phyloP scores from a whole-genome alignment of 2,113 vertebrate genomes.

The Corythaixoides concolor region DNA sequence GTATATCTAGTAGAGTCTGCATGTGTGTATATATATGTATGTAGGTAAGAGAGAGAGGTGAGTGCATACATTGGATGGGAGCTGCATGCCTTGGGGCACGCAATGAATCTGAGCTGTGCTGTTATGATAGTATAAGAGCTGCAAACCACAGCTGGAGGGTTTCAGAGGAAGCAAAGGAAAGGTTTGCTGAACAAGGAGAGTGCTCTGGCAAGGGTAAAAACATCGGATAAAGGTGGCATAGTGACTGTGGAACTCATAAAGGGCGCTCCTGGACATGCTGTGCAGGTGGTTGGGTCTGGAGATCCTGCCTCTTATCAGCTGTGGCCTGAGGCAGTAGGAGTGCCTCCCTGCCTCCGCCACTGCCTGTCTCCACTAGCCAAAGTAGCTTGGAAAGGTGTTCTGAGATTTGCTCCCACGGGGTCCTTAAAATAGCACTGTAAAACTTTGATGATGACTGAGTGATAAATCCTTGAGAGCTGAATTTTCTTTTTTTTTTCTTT shows the following conservation, averaged over 20 bases:
- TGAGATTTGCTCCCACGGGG: not conserved
- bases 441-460: not conserved
- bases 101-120: not conserved
- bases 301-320: not conserved
- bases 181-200: not conserved
- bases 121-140: not conserved
- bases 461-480: not conserved
- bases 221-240: rapidly evolving
- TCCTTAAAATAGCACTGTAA: not conserved
- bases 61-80: not conserved
- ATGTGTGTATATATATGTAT: too few relatives aligned
- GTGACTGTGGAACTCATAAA: not conserved
- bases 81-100: rapidly evolving
- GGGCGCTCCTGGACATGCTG: not conserved
- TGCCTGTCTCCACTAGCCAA: not conserved
- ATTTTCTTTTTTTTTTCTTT: too few relatives aligned
- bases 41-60: not conserved
- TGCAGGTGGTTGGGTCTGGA: not conserved
- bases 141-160: not conserved
- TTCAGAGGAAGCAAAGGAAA: not conserved
- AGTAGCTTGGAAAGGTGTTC: not conserved
- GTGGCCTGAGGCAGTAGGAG: not conserved
- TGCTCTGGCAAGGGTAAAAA: not conserved
- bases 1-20: rapidly evolving
- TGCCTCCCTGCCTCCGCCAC: rapidly evolving